Evolutionary conservation across 2,888 invertebrate species (phyloP), one percentile per base, ranked within the genome.

Genomic region (Germaria angustata): DNA sequence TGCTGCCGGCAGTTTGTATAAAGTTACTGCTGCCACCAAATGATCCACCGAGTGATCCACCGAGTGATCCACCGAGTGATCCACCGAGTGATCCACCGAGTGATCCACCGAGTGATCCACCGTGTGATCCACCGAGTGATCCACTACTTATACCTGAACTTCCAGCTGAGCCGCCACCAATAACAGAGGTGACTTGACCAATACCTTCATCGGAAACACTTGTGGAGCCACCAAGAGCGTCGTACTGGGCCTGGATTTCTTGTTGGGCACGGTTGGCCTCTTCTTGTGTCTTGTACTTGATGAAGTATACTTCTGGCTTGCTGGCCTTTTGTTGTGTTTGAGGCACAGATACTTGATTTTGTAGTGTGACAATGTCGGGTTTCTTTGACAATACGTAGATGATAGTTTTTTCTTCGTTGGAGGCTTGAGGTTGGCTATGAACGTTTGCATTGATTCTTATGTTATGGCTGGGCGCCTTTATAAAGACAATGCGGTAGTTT

Each of bases 291-390:
- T 89, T 91, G 86, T 91, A 91, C 85, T 91, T 91, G 79, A 91
- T 91, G 85, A 91, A 91, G 86, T 89, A 91, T 0, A 91, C 91
- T 81, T 91, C 91, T 8, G 91, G 91, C 84, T 91, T 91, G 85
- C 87, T 86, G 7, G 88, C 84, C 84, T 88, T 88, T 63, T 87
- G 87, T 59, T 87, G 88, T 68, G 79, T 84, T 80, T 88, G 89
- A 8, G 79, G 86, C 24, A 86, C 95, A 73, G 94, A 94, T 41
- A 96, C 94, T 5, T 96, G 96, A 84, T 95, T 94, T 66, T 90
- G 90, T 63, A 90, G 86, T 20, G 88, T 89, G 28, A 86, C 73
- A 11, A 88, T 80, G 22, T 91, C 90, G 55, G 89, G 87, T 84
- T 91, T 91, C 87, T 91, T 91, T 51, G 89, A 87, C 63, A 90